These are phyloP conservation scores for Drosophila nannoptera DNA, from an alignment of 1,140 invertebrate species.

Conservation along the genomic window DNA sequence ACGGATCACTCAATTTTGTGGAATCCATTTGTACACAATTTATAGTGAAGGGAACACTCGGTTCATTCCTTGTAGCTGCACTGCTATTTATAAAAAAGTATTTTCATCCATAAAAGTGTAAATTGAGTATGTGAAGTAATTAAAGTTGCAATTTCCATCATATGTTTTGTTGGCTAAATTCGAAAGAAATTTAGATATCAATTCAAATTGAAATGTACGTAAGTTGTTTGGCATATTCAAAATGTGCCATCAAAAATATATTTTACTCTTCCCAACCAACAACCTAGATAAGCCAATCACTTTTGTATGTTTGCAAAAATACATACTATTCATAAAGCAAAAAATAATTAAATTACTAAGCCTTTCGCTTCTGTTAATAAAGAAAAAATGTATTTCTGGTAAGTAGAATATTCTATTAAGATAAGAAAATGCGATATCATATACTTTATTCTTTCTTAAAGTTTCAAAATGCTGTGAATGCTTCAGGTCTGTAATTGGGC, in stretches of 20 bases:
- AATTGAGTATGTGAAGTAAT: constrained; percentile 72
- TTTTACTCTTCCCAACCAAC: too few species aligned
- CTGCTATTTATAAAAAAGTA: constrained; percentile 69
- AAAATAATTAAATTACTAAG: too few species aligned
- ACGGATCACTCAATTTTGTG: constrained; percentile 60
- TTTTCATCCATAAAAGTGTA: constrained; percentile 71
- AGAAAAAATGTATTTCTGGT: too few species aligned
- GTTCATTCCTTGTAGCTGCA: constrained; percentile 78
- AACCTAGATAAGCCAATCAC: too few species aligned
- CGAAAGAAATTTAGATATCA: constrained; percentile 23
- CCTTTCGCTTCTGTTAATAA: too few species aligned
- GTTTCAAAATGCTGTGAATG: background rate
- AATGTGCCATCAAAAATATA: constrained; percentile 25
- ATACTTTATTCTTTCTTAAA: background rate
- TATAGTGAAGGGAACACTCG: constrained; percentile 70
- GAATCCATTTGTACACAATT: constrained; percentile 69
- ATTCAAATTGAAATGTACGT: constrained; percentile 25
- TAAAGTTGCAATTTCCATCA: constrained; percentile 72
- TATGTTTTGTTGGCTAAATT: constrained; percentile 52
- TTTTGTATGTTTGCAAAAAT: too few species aligned
- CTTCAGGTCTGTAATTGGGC: background rate
- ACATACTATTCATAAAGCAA: too few species aligned
- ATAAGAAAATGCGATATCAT: too few species aligned
- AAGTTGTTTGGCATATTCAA: background rate
- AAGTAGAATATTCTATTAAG: too few species aligned